Base-by-base conservation (phyloP, 2,797 vertebrate genomes). In the Tympanoctomys barrerae region DNA sequence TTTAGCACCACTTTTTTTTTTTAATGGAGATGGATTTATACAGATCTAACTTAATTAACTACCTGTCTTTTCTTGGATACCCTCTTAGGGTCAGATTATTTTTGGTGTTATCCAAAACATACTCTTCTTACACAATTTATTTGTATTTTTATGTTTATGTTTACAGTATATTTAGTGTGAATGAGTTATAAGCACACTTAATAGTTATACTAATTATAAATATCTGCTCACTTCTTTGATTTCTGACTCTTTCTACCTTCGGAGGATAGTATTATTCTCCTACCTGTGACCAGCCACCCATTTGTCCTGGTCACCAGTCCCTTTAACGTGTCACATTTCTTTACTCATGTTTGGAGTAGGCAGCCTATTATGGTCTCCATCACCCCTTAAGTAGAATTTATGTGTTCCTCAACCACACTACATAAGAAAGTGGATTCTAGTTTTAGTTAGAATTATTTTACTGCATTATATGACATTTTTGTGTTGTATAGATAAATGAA, bases 161-260 rank as follows among this genome's bases (percentile, higher is more conserved):
- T 85, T 89, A 22, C 77, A 70, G 18, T 66, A 0, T 62, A 36
- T 7, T 78, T 24, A 42, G 3, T 82, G 24, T 71, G 36, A 12
- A 36, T 85, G 85, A 79, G 39, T 90, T 77, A 39, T 88, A 62
- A 70, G n/a, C 73, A 91, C 39, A 93, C 84, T 61, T 77, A 88
- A 49, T 75, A 68, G 42, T 70, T 88, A n/a, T 73, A 1, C 36
- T 70, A 75, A 75, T 81, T 70, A 68, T 68, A 68, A 52, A 2
- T 81, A 61, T 10, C 28, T 21, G 39, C 0, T 87, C 26, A 36
- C 4, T 83, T 78, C 16, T 49, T 4, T 79, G 28, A 83, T 96
- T 91, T 91, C 46, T 83, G 24, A 66, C 36, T 77, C 36, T 87
- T 54, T 61, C 46, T 71, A 1, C 1, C 7, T 39, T 82, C 21